Evolutionary conservation across 2,113 vertebrate genomes (phyloP).

Genomic region (Cololabis saira): DNA sequence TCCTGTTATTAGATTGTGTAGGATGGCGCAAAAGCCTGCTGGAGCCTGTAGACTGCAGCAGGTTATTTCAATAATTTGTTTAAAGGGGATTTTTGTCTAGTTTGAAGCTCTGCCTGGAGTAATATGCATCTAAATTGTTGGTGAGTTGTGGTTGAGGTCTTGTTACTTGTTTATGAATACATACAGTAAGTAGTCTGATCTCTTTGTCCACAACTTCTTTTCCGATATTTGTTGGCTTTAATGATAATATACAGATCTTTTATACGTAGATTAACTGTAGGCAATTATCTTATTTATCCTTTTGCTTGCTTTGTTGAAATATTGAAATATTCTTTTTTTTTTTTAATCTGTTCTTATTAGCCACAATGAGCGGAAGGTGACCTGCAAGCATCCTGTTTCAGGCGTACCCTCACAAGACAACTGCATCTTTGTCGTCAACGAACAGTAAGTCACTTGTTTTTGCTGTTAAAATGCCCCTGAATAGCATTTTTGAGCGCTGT

Average conservation of each 20-base stretch:
- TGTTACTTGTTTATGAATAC: too few relatives aligned
- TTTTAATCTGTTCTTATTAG: conserved; percentile 72
- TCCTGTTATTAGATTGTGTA: conserved; percentile 35
- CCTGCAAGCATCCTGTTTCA: conserved; percentile 96
- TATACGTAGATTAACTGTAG: too few relatives aligned
- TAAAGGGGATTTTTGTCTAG: not conserved
- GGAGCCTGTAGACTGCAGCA: conserved; percentile 6
- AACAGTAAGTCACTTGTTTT: conserved; percentile 91
- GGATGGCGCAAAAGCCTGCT: conserved; percentile 3
- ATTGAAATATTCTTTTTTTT: conserved; percentile 1
- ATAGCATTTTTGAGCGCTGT: conserved; percentile 50
- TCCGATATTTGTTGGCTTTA: too few relatives aligned
- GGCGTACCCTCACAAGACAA: conserved; percentile 95
- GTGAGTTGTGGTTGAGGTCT: too few relatives aligned
- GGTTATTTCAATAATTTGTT: not conserved
- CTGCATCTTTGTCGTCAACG: conserved; percentile 97
- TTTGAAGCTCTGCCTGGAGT: too few relatives aligned
- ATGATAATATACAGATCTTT: too few relatives aligned
- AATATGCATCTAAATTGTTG: too few relatives aligned
- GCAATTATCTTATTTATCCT: too few relatives aligned
- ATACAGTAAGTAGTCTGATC: too few relatives aligned
- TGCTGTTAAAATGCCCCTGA: conserved; percentile 48
- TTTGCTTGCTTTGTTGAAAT: not conserved
- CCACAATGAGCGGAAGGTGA: conserved; percentile 99
- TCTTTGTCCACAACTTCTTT: too few relatives aligned